A percentile compares a stretch with the other conserved stretches of the same genome.
These are phyloP conservation scores for Gambusia holbrooki DNA, from an alignment of 2,113 vertebrate species.

Conservation along the genomic window DNA sequence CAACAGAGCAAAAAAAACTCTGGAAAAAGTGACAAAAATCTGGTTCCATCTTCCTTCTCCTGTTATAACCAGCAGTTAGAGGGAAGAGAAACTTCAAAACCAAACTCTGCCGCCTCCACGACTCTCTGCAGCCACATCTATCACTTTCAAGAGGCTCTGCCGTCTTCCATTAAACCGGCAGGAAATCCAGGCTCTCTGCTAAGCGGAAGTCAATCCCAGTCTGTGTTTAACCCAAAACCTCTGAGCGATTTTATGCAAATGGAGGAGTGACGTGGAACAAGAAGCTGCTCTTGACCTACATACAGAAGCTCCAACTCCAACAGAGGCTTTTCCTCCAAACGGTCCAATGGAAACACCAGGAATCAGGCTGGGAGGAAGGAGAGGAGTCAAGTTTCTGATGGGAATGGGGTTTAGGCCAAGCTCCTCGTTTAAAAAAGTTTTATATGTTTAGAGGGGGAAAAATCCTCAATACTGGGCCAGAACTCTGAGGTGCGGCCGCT, in stretches of 20 bases:
- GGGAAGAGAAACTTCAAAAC: conserved; percentile 53
- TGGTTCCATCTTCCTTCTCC: conserved; percentile 12
- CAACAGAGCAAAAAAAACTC: conserved; percentile 5
- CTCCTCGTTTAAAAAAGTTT: conserved; percentile 37
- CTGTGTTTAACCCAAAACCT: conserved; percentile 23
- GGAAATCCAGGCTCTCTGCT: conserved; percentile 37
- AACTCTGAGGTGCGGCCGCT: conserved; percentile 41
- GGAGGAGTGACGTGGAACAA: conserved; percentile 42
- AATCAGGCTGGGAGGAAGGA: conserved; percentile 35
- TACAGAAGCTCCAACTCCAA: conserved; percentile 35
- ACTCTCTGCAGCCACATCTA: conserved; percentile 27
- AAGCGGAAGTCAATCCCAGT: conserved; percentile 21
- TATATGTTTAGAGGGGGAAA: conserved; percentile 5
- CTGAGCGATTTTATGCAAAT: conserved; percentile 70
- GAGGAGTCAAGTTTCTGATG: conserved; percentile 31
- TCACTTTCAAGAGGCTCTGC: conserved; percentile 17
- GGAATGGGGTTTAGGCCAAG: conserved; percentile 57
- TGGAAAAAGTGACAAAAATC: not conserved
- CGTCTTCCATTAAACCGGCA: not conserved
- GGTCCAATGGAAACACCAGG: conserved; percentile 19
- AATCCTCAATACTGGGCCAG: conserved; percentile 29
- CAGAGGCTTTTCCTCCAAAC: not conserved
- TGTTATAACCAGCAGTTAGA: conserved; percentile 58
- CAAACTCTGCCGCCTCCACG: conserved; percentile 43
- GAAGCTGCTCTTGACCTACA: conserved; percentile 76